Percentiles rank a stretch among this genome's conserved stretches.
Conservation (phyloP, 1,140 invertebrate genomes). For the Trichogramma pretiosum region DNA sequence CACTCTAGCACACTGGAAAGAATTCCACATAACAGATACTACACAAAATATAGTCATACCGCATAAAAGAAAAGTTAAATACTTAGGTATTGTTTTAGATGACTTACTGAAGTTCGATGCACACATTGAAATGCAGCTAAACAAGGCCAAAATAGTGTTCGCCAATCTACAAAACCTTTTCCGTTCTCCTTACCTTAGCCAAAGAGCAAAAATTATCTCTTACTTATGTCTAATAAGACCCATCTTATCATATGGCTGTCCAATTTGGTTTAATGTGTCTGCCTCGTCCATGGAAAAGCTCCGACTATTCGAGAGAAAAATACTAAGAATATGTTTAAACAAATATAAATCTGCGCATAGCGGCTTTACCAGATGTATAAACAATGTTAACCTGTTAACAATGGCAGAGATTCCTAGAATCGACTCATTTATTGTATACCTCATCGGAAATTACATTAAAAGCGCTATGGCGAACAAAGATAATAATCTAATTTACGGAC, state of each 20-base stretch:
- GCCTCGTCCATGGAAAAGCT: constrained; percentile 13
- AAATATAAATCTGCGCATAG: constrained; percentile 7
- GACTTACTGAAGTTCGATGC: constrained; percentile 13
- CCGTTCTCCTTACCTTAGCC: constrained; percentile 9
- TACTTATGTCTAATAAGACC: constrained; percentile 21
- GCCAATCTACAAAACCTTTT: constrained; percentile 14
- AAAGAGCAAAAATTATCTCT: constrained; percentile 20
- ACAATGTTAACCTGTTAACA: constrained; percentile 1
- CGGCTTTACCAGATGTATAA: not conserved
- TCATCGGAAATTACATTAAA: constrained; percentile 4
- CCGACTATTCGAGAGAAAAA: constrained; percentile 9
- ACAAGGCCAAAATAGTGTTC: constrained; percentile 19
- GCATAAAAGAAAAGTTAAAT: constrained; percentile 16
- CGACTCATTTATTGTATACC: no score
- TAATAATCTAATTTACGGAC: constrained; percentile 6
- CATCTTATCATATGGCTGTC: constrained; percentile 20
- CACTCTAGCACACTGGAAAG: constrained; percentile 6
- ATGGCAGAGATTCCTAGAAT: constrained; percentile 4
- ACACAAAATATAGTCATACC: not conserved
- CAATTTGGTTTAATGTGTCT: constrained; percentile 21
- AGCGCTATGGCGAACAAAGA: not conserved
- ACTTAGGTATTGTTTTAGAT: constrained; percentile 18
- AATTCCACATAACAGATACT: not conserved
- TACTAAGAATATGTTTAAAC: constrained; percentile 5
- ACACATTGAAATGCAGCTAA: constrained; percentile 15